phyloP scores from a whole-genome alignment of 2,113 vertebrate genomes.

The human (Homo sapiens) region GRCh38 chr16:22673501-22674000 shows the following conservation, averaged over 20 bases:
- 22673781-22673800: background rate
- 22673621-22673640: background rate
- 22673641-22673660: background rate
- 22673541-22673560: slow-evolving; percentile 76
- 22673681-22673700: background rate
- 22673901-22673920: background rate
- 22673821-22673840: background rate
- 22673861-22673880: background rate
- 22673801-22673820: background rate
- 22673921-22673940: background rate
- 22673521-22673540: slow-evolving; percentile 74
- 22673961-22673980: background rate
- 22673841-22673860: background rate
- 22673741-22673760: background rate
- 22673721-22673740: background rate
- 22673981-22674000: background rate
- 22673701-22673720: background rate
- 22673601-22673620: slow-evolving; percentile 65
- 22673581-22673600: slow-evolving; percentile 76
- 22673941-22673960: background rate
- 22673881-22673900: background rate
- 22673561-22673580: slow-evolving; percentile 78
- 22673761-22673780: background rate
- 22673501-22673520: slow-evolving; percentile 82
- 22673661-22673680: background rate